Evolutionary conservation across 2,888 invertebrate genomes (phyloP), one percentile per base, ranked within the genome.

Genomic region (Vannuccia rotundouncinata): DNA sequence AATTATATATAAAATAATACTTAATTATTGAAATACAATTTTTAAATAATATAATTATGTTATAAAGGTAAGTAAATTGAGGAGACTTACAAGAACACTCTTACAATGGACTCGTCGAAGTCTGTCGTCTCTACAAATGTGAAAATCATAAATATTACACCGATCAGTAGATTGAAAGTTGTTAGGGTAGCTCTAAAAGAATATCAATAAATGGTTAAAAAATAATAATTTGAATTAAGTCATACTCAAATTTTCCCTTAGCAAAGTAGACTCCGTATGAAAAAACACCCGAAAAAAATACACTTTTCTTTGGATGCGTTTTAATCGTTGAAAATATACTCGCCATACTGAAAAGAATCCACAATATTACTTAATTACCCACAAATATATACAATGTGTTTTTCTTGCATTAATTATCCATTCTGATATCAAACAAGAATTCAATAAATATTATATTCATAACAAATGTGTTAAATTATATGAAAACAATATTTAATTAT

Each of bases 251-350:
- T 89, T 91, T 91, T 85, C 92, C 91, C 85, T 91, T 91, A 0
- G 90, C 89, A 85, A 91, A 93, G 80, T 91, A 90, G 10, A 90
- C 89, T 2, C 92, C 94, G 87, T 93, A 95, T 28, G 91, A 89
- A 29, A 92, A 85, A 1, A 91, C 90, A 77, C 91, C 89, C 27
- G 91, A 90, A 59, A 92, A 92, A 84, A 94, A 91, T 0, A 91
- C 88, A 0, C 93, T 92, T 86, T 95, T 95, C 86, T 95, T 95
- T 95, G 95, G 95, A 88, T 95, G 92, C 88, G 92, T 93, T 85
- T 93, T 88, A 74, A 94, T 87, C 0, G 91, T 91, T 89, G 90
- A 91, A 13, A 91, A 90, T 83, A 91, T 90, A 88, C 91, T 92
- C 27, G 91, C 85, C 83, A 92, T 82, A 81, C 45, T 45, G 45